Base-by-base conservation (phyloP, 1,140 invertebrate genomes). In the Maconellicoccus hirsutus region DNA sequence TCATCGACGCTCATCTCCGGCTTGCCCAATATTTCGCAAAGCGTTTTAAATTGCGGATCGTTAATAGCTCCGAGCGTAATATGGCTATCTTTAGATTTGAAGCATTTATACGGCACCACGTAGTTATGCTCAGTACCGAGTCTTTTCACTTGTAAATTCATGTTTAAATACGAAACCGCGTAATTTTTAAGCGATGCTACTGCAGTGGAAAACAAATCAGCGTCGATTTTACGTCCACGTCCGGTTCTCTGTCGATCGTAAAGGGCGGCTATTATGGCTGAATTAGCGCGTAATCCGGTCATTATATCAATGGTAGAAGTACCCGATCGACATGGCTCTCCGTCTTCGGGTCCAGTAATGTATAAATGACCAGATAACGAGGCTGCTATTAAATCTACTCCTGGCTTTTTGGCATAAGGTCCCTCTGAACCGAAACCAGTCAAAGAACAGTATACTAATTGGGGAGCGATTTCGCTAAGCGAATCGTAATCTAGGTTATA, bases 341-440 rank as follows among this genome's bases (percentile, higher is more conserved):
- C 92, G 77, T 89, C 80, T 76, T 84, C 81, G 21, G 89, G 85
- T 0, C 96, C 96, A 0, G 96, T 98, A 21, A 94, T 90, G 76
- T 93, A 85, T 59, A 98, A 75, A 0, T 98, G 80, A 1, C 96
- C 96, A 14, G 94, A 95, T 71, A 95, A 82, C 0, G 93, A 96
- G 8, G 94, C 88, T 14, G 93, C 94, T 74, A 98, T 95, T 0
- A 97, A 91, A 82, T 98, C 96, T 81, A 97, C 98, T 70, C 96
- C 96, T 22, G 93, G 90, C 76, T 89, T 86, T 69, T 86, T 83
- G 1, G 82, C 80, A 81, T 97, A 98, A 0, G 94, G 94, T 0
- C 96, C 96, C 63, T 83, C 81, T 0, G 86, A 83, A 0, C 96
- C 96, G 80, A 91, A 98, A 0, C 95, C 96, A 72, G 92, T 94